Evolutionary conservation across 2,888 invertebrate genomes (phyloP).

Genomic region (Lycocerus yunnanus): DNA sequence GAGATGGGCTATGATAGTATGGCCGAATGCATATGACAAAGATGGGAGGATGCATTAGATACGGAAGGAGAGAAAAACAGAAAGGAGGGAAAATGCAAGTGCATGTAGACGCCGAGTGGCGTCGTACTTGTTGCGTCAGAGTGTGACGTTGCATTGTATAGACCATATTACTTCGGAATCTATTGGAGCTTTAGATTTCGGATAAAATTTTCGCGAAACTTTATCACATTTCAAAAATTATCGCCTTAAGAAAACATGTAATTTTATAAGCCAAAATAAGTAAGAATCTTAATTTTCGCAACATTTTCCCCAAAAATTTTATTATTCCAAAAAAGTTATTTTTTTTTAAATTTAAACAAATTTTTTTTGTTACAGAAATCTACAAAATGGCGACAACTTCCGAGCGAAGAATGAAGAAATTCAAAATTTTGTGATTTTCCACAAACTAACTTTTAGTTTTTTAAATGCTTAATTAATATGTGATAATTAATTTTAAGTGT

Average conservation of each 20-base stretch:
- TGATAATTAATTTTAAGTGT: constrained; percentile 29
- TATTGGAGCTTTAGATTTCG: constrained; percentile 28
- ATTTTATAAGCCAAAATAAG: constrained; percentile 2
- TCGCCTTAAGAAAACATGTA: constrained; percentile 5
- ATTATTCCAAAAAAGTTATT: neutral
- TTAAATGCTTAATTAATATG: constrained; percentile 21
- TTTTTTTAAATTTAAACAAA: neutral
- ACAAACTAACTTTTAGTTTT: constrained; percentile 2
- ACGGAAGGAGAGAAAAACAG: constrained; percentile 43
- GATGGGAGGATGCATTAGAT: constrained; percentile 40
- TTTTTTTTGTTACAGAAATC: constrained; percentile 26
- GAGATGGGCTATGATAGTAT: constrained; percentile 38
- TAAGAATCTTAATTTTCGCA: constrained; percentile 5
- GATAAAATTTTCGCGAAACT: constrained; percentile 25
- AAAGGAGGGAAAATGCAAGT: constrained; percentile 55
- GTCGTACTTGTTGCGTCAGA: constrained; percentile 59
- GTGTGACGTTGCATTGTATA: constrained; percentile 50
- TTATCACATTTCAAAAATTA: neutral
- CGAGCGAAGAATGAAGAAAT: constrained; percentile 18
- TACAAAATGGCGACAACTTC: constrained; percentile 22
- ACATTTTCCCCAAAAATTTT: neutral
- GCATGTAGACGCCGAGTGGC: constrained; percentile 58
- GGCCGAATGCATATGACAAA: constrained; percentile 42
- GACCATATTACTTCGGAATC: constrained; percentile 31
- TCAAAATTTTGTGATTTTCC: constrained; percentile 9